A percentile compares a stretch with the other conserved stretches of the same genome.
Conservation (phyloP, 92 coral and sea anemone species). For the Montipora capitata region DNA sequence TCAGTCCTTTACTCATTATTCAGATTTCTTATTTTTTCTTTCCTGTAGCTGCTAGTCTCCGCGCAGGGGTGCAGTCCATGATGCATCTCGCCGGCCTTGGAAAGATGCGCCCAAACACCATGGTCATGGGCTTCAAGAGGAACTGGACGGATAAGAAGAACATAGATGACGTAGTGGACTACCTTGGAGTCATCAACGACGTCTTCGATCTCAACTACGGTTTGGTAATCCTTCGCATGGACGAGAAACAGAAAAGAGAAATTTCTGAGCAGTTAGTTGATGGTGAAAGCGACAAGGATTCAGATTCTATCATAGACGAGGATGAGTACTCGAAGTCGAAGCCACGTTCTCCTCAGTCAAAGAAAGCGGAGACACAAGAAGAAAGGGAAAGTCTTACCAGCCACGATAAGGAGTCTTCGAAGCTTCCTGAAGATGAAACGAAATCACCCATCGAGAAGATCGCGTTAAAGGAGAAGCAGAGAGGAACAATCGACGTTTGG, state of each 20-base stretch:
- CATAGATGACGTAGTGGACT: constrained; percentile 53
- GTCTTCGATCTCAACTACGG: constrained; percentile 90
- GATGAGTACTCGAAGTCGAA: constrained; percentile 32
- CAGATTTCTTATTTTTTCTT: background rate
- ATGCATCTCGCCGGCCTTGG: constrained; percentile 94
- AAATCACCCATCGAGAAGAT: background rate
- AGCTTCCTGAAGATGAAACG: background rate
- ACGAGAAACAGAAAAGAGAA: constrained; percentile 66
- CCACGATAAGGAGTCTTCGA: constrained; percentile 25
- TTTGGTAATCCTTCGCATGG: constrained; percentile 88
- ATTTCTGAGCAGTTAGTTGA: constrained; percentile 1
- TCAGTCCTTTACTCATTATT: too few relatives aligned
- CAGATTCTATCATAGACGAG: constrained; percentile 57
- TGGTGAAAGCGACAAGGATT: constrained; percentile 39
- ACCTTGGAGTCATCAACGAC: constrained; percentile 92
- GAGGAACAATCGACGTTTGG: constrained; percentile 96
- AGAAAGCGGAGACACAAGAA: constrained; percentile 1
- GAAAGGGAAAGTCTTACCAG: constrained; percentile 43
- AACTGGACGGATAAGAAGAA: constrained; percentile 76
- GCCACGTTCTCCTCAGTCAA: constrained; percentile 13
- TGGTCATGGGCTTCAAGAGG: constrained; percentile 92
- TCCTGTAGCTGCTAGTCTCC: constrained; percentile 79
- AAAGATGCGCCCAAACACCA: constrained; percentile 95
- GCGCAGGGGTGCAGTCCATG: constrained; percentile 94
- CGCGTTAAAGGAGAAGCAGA: constrained; percentile 75